These are phyloP conservation scores for Mnemiopsis leidyi DNA, from an alignment of 37 sponge, comb jelly and placozoan genomes.

Conservation along the genomic window DNA sequence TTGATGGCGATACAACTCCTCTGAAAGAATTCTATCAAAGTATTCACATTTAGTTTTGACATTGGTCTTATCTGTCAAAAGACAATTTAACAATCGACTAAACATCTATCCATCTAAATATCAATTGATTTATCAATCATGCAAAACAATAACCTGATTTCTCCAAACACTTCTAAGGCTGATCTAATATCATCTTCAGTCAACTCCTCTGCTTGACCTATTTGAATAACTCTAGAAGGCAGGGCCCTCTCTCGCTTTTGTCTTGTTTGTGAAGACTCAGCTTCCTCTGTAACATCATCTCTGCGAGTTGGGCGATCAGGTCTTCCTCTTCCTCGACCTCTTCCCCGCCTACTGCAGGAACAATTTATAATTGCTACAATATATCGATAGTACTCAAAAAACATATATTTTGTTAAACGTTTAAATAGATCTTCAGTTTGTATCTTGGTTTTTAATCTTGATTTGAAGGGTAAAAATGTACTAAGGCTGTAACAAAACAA, in stretches of 20 bases:
- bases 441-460: too few species aligned
- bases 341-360: not conserved
- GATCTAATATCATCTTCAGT: slow-evolving; percentile 64
- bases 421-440: too few species aligned
- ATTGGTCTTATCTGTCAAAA: too few species aligned
- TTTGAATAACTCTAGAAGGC: slow-evolving; percentile 42
- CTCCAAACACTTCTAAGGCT: slow-evolving; percentile 36
- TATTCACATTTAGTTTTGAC: too few species aligned
- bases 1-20: slow-evolving; percentile 48
- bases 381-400: too few species aligned
- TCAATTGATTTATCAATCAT: not conserved
- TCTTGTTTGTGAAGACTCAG: not conserved
- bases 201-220: slow-evolving; percentile 11
- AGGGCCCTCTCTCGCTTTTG: not conserved
- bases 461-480: not conserved
- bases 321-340: slow-evolving; percentile 7
- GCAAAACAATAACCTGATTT: slow-evolving; percentile 3
- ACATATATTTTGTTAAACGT: too few species aligned
- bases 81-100: too few species aligned
- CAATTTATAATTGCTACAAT: too few species aligned
- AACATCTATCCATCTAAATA: too few species aligned
- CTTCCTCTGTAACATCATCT: not conserved
- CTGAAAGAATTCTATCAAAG: not conserved
- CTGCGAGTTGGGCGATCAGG: not conserved
- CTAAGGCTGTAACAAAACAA: too few species aligned